These are phyloP conservation scores for Cygnus olor DNA, from an alignment of 2,797 vertebrate species.

Conservation along the genomic window DNA sequence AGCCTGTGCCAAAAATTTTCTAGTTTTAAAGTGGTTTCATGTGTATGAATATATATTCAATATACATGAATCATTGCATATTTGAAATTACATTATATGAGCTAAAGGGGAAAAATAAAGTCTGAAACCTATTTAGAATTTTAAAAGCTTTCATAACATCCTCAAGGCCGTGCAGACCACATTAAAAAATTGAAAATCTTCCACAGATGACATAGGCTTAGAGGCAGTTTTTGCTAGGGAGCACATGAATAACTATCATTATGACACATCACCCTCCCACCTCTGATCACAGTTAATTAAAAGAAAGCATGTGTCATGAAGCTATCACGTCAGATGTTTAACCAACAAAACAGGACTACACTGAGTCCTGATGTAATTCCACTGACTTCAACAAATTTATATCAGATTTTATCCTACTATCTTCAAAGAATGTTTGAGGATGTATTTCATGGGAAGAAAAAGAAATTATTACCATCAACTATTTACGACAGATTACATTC, in stretches of 20 bases:
- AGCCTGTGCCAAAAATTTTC: constrained; percentile 19
- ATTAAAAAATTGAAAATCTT: constrained; percentile 70
- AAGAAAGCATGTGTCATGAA: constrained; percentile 40
- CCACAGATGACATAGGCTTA: constrained; percentile 42
- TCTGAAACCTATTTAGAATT: constrained; percentile 68
- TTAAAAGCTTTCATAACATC: constrained; percentile 65
- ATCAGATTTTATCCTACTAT: background rate
- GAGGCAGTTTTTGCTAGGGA: constrained; percentile 59
- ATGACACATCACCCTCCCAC: constrained; percentile 45
- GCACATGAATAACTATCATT: constrained; percentile 48
- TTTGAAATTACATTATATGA: constrained; percentile 6
- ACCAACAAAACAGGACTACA: constrained; percentile 26
- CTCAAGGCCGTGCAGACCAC: constrained; percentile 53
- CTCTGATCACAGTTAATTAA: constrained; percentile 56
- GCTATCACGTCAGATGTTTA: constrained; percentile 3
- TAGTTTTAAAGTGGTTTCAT: constrained; percentile 31
- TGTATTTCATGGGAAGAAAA: background rate
- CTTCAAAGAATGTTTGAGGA: constrained; percentile 9
- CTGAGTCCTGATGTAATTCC: background rate
- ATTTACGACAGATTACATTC: background rate
- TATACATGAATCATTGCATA: constrained; percentile 7
- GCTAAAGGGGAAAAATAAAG: constrained; percentile 53
- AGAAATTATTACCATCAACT: background rate
- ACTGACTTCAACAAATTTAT: background rate
- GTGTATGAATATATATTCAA: constrained; percentile 11